A percentile compares a stretch with the other conserved stretches of the same genome.
Evolutionary conservation across 2,113 vertebrate genomes (phyloP).

Genomic region (Colistium nudipinnis): DNA sequence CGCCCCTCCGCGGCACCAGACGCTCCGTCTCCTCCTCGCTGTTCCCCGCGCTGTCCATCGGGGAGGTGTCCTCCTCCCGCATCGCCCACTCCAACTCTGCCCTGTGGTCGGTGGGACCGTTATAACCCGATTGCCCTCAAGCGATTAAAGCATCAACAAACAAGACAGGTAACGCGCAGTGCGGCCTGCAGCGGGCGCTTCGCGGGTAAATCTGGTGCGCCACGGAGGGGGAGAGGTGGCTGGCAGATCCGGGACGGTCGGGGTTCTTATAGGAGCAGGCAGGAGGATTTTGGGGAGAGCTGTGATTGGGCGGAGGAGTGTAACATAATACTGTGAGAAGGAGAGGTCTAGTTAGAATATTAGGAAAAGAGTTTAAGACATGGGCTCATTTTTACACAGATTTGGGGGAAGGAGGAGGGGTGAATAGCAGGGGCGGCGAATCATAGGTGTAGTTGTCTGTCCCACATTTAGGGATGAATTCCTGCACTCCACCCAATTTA

Average conservation of each 20-base stretch:
- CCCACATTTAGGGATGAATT: background rate
- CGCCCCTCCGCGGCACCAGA: constrained; percentile 84
- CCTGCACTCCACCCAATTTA: background rate
- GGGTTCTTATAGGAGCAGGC: constrained; percentile 92
- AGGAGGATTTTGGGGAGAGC: constrained; percentile 88
- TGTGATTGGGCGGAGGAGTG: constrained; percentile 87
- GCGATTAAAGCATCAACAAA: constrained; percentile 55
- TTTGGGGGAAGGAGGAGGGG: constrained; percentile 11
- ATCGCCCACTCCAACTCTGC: constrained; percentile 81
- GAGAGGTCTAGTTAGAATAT: constrained; percentile 67
- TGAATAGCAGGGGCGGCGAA: constrained; percentile 1
- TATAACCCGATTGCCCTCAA: constrained; percentile 15
- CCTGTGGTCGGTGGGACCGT: constrained; percentile 7
- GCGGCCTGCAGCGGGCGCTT: constrained; percentile 13
- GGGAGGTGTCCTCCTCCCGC: constrained; percentile 94
- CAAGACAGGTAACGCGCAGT: constrained; percentile 21
- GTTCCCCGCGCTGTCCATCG: constrained; percentile 95
- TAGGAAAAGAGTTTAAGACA: constrained; percentile 53
- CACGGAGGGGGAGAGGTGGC: constrained; percentile 82
- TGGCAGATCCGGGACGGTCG: constrained; percentile 82
- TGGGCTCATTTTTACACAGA: constrained; percentile 21
- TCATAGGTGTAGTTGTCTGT: constrained; percentile 25
- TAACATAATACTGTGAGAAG: constrained; percentile 87
- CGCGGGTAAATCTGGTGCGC: constrained; percentile 71
- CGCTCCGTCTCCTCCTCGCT: constrained; percentile 95